Percentiles rank a stretch among this genome's conserved stretches.
Evolutionary conservation across 2,797 vertebrate species (phyloP).

Genomic region (Antennarius maculatus): DNA sequence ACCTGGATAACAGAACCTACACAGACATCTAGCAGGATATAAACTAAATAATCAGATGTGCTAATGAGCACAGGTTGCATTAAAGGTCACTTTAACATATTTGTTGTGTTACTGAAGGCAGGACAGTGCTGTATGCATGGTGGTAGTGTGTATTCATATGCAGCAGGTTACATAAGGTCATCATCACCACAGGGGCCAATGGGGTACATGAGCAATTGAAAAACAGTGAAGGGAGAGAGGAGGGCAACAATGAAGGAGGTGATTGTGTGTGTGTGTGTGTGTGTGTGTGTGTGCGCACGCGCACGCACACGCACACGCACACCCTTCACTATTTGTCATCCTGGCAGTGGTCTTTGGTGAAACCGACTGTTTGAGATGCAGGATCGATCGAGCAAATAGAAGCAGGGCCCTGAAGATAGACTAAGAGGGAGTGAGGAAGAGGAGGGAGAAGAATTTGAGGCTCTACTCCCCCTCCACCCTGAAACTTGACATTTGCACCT

Average conservation of each 20-base stretch:
- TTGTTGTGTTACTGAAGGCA: no score
- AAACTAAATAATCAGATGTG: no score
- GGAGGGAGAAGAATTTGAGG: not conserved
- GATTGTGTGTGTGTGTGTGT: slow-evolving; percentile 13
- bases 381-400: slow-evolving; percentile 75
- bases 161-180: slow-evolving; percentile 24
- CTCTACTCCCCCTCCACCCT: slow-evolving; percentile 8
- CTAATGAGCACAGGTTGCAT: no score
- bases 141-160: not conserved
- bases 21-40: no score
- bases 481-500: slow-evolving; percentile 1
- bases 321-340: slow-evolving; percentile 68
- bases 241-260: slow-evolving; percentile 2
- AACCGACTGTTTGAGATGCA: slow-evolving; percentile 73
- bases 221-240: not conserved
- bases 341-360: slow-evolving; percentile 64
- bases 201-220: slow-evolving; percentile 9
- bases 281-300: slow-evolving; percentile 14
- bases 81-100: no score
- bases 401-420: slow-evolving; percentile 44
- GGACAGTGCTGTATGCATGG: not conserved
- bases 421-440: not conserved
- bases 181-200: not conserved
- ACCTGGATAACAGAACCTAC: no score
- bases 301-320: not conserved